Evolutionary conservation across 1,140 invertebrate species (phyloP).

Genomic region (Drosophila arawakana): DNA sequence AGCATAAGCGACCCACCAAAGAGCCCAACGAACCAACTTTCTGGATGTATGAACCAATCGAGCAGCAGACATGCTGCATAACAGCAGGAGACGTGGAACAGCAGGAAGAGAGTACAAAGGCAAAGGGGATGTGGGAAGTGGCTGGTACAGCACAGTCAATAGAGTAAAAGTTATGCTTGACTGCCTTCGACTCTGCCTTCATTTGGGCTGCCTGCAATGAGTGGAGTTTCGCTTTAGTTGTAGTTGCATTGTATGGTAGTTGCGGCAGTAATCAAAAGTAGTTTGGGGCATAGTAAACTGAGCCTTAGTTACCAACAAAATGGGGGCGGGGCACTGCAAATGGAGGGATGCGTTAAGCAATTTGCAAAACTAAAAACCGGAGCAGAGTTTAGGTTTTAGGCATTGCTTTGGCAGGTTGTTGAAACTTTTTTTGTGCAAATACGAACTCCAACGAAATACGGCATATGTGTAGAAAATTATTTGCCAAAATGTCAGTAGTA

Average conservation of each 20-base stretch:
- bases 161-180: conserved; percentile 77
- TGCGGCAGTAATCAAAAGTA: conserved; percentile 79
- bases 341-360: conserved; percentile 31
- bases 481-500: conserved; percentile 27
- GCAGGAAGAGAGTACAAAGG: not conserved
- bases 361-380: conserved; percentile 59
- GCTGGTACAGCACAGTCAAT: conserved; percentile 46
- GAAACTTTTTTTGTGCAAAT: conserved; percentile 67
- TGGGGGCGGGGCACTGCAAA: not conserved
- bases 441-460: conserved; percentile 46
- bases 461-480: conserved; percentile 50
- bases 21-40: conserved; percentile 59
- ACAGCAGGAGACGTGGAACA: not conserved
- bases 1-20: conserved; percentile 53
- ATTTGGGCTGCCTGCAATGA: conserved; percentile 48
- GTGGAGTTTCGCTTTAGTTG: conserved; percentile 47
- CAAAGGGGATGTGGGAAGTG: not conserved
- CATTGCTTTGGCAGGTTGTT: conserved; percentile 52
- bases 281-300: conserved; percentile 56
- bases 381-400: conserved; percentile 53
- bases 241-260: conserved; percentile 49
- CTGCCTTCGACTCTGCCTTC: conserved; percentile 12
- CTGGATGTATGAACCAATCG: conserved; percentile 64
- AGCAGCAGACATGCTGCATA: conserved; percentile 50
- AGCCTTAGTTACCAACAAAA: conserved; percentile 18